These are phyloP conservation scores for Cetoscarus ocellatus DNA, from an alignment of 2,797 vertebrate genomes.

Conservation along the genomic window DNA sequence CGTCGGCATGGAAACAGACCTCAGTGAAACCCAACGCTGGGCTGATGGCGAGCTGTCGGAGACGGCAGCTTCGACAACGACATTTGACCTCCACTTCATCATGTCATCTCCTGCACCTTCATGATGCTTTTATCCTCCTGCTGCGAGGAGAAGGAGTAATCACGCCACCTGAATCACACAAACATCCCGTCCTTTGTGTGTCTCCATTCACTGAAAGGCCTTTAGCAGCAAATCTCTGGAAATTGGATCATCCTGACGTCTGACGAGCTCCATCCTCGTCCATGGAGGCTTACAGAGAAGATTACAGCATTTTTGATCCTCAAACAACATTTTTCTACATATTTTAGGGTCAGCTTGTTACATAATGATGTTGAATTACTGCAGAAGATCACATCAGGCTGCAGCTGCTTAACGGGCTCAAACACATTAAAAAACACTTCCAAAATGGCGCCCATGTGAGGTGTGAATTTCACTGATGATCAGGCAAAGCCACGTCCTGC, in stretches of 20 bases:
- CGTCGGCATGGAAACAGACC: constrained; percentile 63
- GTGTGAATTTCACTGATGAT: no score
- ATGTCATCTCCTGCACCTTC: background rate
- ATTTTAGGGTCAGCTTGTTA: background rate
- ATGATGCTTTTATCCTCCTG: background rate
- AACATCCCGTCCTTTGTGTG: background rate
- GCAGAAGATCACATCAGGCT: no score
- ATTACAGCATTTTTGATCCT: no score
- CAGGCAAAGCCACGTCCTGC: no score
- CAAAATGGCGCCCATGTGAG: no score
- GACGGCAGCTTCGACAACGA: background rate
- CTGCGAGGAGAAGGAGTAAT: background rate
- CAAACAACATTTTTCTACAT: no score
- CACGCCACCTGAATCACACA: constrained; percentile 2
- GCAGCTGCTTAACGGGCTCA: no score
- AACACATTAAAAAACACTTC: background rate
- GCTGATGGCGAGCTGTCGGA: constrained; percentile 10
- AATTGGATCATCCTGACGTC: no score
- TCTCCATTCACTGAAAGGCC: no score
- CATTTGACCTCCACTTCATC: constrained; percentile 1
- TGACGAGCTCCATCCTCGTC: no score
- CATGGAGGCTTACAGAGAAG: no score
- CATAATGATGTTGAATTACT: background rate
- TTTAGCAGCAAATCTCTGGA: no score
- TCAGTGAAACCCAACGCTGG: constrained; percentile 50